Evolutionary conservation across 2,797 vertebrate species (phyloP).

Genomic region (Hapalemur alaotrensis): DNA sequence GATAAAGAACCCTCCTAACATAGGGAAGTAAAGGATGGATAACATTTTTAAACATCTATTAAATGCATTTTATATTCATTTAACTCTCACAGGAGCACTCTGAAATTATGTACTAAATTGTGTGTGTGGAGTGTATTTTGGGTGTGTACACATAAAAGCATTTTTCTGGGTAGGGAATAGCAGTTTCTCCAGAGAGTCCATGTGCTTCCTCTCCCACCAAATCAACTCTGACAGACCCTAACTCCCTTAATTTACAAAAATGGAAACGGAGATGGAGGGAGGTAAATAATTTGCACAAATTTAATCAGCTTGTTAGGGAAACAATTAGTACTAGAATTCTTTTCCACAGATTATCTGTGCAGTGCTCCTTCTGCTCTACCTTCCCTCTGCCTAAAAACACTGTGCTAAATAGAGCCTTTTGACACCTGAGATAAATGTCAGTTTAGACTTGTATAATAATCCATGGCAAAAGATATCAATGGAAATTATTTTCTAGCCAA

Average conservation of each 20-base stretch:
- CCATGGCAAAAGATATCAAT: background rate
- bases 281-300: background rate
- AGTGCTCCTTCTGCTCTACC: background rate
- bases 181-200: conserved; percentile 18
- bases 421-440: conserved; percentile 27
- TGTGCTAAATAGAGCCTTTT: background rate
- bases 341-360: background rate
- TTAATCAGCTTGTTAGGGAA: background rate
- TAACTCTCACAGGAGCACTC: background rate
- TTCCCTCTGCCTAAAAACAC: background rate
- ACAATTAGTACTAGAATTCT: background rate
- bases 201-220: background rate
- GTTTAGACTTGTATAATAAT: conserved; percentile 37
- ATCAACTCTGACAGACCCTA: conserved; percentile 26
- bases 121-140: background rate
- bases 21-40: background rate
- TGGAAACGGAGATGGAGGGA: background rate
- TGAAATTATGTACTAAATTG: conserved; percentile 10
- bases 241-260: conserved; percentile 25
- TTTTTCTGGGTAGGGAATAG: conserved; percentile 14
- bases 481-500: conserved; percentile 25
- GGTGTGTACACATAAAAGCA: background rate
- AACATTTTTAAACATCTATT: background rate
- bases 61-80: conserved; percentile 36
- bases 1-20: background rate